These are phyloP conservation scores for Microcaecilia unicolor DNA, from an alignment of 2,797 vertebrate species.

Conservation along the genomic window DNA sequence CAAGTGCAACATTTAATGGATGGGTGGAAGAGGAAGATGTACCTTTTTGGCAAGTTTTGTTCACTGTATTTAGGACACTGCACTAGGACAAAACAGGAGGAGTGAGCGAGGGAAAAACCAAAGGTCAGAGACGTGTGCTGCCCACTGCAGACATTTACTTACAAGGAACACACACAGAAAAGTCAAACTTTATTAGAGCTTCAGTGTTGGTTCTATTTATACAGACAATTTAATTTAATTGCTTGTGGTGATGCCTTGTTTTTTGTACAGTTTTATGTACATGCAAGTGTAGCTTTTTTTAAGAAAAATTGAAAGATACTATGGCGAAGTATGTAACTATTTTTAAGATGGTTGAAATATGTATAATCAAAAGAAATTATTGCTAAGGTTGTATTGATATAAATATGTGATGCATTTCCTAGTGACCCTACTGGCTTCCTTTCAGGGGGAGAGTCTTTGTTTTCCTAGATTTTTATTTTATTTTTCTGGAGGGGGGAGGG, in stretches of 20 bases:
- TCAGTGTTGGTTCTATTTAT: slow-evolving; percentile 86
- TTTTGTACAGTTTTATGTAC: slow-evolving; percentile 99
- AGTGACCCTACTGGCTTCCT: slow-evolving; percentile 68
- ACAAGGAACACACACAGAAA: slow-evolving; percentile 35
- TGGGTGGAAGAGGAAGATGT: no score
- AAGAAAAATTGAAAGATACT: slow-evolving; percentile 70
- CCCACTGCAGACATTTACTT: slow-evolving; percentile 8
- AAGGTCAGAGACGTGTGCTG: slow-evolving; percentile 55
- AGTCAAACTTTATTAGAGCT: slow-evolving; percentile 10
- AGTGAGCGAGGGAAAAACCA: no score
- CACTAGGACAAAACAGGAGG: slow-evolving; percentile 55
- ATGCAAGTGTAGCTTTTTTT: slow-evolving; percentile 93
- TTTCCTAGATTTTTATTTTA: background rate
- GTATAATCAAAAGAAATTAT: slow-evolving; percentile 73
- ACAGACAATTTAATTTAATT: slow-evolving; percentile 66
- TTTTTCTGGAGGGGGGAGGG: background rate
- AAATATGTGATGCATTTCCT: slow-evolving; percentile 79
- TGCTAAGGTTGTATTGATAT: slow-evolving; percentile 89
- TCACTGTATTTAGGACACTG: slow-evolving; percentile 41
- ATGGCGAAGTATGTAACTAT: slow-evolving; percentile 84
- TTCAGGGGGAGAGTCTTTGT: slow-evolving; percentile 25
- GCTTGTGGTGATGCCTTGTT: slow-evolving; percentile 93
- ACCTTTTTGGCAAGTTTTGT: no score
- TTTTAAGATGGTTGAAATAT: slow-evolving; percentile 78
- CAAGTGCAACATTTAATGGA: no score